Evolutionary conservation across 2,797 vertebrate genomes (phyloP), one percentile per base, ranked within the genome.

Genomic region (Gallinago nigripennis): DNA sequence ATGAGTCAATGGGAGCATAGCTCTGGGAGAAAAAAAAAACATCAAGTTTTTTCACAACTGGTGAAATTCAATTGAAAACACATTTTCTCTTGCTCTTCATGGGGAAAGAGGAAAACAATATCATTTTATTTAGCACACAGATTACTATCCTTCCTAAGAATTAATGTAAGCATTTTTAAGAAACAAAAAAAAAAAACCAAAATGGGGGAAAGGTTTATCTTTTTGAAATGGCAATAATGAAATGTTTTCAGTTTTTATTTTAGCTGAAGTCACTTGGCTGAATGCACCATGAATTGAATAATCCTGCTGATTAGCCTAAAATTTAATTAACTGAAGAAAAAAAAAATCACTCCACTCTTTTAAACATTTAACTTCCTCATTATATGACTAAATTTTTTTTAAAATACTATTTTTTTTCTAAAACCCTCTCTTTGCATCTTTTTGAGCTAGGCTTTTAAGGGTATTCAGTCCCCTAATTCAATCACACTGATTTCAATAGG

Each of bases 381-480:
- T 86, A 58, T 54, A 45, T 30, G 45, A 81, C 69, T 90, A 86
- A 35, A 15, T 72, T 61, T 81, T 61, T 50, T 69, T 88, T 90
- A 50, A 86, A 56, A 54, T 76, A 35, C 15, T 50, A 5, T 48
- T 3, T 3, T 18, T 82, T 82, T 64, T 43, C 14, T 19, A 1
- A 89, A 80, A 31, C 4, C 1, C 3, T 65, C 5, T 94, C 82
- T 81, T 84, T 60, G 50, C 24, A 23, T 86, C 21, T 82, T 69
- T 15, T 72, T 19, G 63, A 95, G 82, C 33, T 72, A 68, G 61
- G 27, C 7, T 90, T 86, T 90, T 73, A 58, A 79, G 79, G 39
- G n/a, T 56, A 79, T 92, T 95, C 73, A 79, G 94, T 79, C 73
- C 82, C 80, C 46, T 90, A 89, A 93, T 93, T 95, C 82, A 91